These are phyloP conservation scores for Cephalopterus ornatus DNA, from an alignment of 2,113 vertebrate genomes.

Conservation along the genomic window DNA sequence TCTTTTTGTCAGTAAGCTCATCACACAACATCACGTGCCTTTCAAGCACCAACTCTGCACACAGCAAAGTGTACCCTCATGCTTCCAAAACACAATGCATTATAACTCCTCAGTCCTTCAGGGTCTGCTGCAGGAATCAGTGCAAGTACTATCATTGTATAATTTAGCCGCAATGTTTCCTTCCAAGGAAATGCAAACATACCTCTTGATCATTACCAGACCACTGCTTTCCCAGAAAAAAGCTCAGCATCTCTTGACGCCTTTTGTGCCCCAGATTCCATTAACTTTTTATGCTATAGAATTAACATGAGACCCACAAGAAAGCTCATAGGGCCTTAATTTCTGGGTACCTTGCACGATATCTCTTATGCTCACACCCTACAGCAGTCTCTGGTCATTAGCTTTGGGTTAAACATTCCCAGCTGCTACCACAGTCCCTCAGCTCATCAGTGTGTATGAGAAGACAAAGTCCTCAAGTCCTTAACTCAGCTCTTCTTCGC, in stretches of 20 bases:
- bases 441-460: neutral
- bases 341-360: neutral
- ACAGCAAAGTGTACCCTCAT: neutral
- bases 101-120: neutral
- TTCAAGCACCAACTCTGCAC: neutral
- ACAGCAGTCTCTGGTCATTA: neutral
- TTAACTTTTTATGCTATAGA: neutral
- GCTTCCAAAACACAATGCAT: neutral
- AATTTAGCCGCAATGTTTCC: neutral
- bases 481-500: neutral
- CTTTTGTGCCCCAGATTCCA: neutral
- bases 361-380: neutral
- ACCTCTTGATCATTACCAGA: neutral
- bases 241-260: neutral
- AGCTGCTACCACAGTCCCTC: neutral
- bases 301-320: neutral
- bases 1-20: neutral
- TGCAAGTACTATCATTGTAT: neutral
- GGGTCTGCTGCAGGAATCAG: neutral
- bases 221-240: neutral
- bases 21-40: fast-evolving
- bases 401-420: neutral
- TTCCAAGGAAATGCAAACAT: neutral
- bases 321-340: neutral
- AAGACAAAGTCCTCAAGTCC: neutral